Evolutionary conservation across 2,888 invertebrate genomes (phyloP), one percentile per base, ranked within the genome.

Genomic region (Notodonta ziczac): DNA sequence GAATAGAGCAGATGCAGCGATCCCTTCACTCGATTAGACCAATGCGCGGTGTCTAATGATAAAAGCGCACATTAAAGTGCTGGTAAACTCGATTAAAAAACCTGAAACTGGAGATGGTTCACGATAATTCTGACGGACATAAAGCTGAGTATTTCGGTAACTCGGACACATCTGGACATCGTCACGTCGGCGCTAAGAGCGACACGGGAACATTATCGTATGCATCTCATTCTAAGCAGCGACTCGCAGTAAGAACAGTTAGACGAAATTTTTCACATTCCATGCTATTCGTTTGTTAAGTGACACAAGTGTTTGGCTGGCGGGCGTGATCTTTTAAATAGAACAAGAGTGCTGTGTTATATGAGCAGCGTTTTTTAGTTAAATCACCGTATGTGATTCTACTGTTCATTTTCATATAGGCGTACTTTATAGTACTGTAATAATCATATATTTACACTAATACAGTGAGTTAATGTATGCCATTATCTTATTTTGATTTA

Each of bases 201-300:
- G 60, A 62, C 65, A 59, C 70, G 66, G 66, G 57, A 61, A 73
- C 74, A 76, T 70, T 79, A 81, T 80, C 82, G 73, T 71, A 74
- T 74, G 78, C 80, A 84, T 84, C 82, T 81, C 70, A 77, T 74
- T 75, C 69, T 68, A 71, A 73, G 53, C 69, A 65, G 74, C 69
- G 66, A 76, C 70, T 69, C 67, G 68, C 70, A 62, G 66, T 61
- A 68, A 73, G 72, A 82, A 90, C 91, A 89, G 91, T 90, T 90
- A 91, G 67, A 79, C 76, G 71, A 81, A 81, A 88, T 89, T 85
- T 88, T 87, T 84, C 62, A 81, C 85, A 90, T 91, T 89, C 88
- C 86, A 69, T 73, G 72, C 73, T 77, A 81, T 83, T 81, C 78
- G 82, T 81, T 79, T 80, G 78, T 78, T 65, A 63, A 73, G 70